Evolutionary conservation across 2,797 vertebrate genomes (phyloP).

Genomic region (Telmatherina bonti): DNA sequence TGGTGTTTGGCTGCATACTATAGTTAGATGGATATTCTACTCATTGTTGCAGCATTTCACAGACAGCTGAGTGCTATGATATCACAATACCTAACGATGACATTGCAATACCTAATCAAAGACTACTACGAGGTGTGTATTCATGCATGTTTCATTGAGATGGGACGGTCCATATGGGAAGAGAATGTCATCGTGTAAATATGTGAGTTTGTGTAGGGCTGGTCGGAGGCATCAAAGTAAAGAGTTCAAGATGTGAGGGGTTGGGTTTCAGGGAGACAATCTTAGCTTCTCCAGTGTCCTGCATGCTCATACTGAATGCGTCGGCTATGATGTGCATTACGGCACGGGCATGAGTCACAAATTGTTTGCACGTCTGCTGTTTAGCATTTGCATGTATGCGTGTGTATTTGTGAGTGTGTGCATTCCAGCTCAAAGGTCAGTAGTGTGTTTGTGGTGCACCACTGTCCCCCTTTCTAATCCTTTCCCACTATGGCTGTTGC

Average conservation of each 20-base stretch:
- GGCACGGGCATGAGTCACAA: conserved; percentile 56
- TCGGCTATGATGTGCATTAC: conserved; percentile 47
- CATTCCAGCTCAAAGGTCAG: conserved; percentile 75
- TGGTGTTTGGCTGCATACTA: neutral
- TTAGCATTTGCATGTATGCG: conserved; percentile 36
- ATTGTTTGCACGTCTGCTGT: conserved; percentile 55
- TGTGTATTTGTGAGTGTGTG: conserved; percentile 36
- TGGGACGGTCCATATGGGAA: neutral
- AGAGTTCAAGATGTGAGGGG: conserved; percentile 39
- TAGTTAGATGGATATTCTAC: neutral
- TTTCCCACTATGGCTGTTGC: conserved; percentile 77
- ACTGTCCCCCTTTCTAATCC: conserved; percentile 62
- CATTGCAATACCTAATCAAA: conserved; percentile 8
- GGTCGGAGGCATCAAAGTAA: conserved; percentile 59
- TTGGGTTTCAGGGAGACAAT: conserved; percentile 47
- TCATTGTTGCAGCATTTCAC: conserved; percentile 13
- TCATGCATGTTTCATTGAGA: conserved; percentile 13
- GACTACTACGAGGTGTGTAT: conserved; percentile 25
- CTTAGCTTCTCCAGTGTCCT: conserved; percentile 34
- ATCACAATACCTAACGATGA: conserved; percentile 17
- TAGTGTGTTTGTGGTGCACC: conserved; percentile 46
- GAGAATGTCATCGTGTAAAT: conserved; percentile 42
- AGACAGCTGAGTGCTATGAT: conserved; percentile 40
- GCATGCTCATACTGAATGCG: conserved; percentile 29
- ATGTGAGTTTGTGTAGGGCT: conserved; percentile 28